Evolutionary conservation across 2,888 invertebrate genomes (phyloP).

Genomic region (Reticulitermes lucifugus): DNA sequence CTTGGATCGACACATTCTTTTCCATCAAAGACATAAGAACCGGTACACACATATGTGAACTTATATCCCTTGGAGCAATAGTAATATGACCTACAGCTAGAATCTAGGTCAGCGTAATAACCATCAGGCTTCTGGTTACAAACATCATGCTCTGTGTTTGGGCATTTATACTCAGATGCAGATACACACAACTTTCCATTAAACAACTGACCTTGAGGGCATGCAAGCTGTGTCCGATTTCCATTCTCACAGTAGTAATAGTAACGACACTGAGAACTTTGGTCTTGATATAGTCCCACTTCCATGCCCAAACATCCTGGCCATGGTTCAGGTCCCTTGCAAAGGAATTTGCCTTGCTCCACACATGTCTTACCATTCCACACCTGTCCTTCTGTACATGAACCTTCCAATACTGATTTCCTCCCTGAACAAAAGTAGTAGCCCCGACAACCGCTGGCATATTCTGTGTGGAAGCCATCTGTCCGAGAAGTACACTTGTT

Average conservation of each 20-base stretch:
- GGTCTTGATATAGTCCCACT: conserved; percentile 65
- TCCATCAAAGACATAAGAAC: conserved; percentile 68
- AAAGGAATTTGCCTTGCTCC: conserved; percentile 55
- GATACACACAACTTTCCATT: conserved; percentile 66
- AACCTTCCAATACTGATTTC: conserved; percentile 57
- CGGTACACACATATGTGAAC: conserved; percentile 70
- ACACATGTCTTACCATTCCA: conserved; percentile 67
- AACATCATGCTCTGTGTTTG: conserved; percentile 61
- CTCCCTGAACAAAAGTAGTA: conserved; percentile 55
- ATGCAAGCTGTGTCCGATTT: conserved; percentile 63
- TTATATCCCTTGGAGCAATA: conserved; percentile 69
- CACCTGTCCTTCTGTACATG: conserved; percentile 65
- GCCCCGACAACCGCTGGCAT: conserved; percentile 52
- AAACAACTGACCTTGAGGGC: conserved; percentile 63
- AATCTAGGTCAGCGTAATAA: conserved; percentile 65
- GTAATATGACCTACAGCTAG: conserved; percentile 71
- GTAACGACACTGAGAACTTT: conserved; percentile 66
- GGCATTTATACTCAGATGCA: conserved; percentile 63
- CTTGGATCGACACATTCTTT: conserved; percentile 64
- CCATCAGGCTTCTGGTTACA: conserved; percentile 69
- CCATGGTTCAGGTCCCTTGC: conserved; percentile 54
- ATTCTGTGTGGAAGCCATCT: conserved; percentile 54
- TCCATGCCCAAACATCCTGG: conserved; percentile 57
- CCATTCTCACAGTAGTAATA: conserved; percentile 67
- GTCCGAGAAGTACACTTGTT: not conserved